Base-by-base conservation (phyloP, 2,797 vertebrate species). In the Chromobotia macracanthus region DNA sequence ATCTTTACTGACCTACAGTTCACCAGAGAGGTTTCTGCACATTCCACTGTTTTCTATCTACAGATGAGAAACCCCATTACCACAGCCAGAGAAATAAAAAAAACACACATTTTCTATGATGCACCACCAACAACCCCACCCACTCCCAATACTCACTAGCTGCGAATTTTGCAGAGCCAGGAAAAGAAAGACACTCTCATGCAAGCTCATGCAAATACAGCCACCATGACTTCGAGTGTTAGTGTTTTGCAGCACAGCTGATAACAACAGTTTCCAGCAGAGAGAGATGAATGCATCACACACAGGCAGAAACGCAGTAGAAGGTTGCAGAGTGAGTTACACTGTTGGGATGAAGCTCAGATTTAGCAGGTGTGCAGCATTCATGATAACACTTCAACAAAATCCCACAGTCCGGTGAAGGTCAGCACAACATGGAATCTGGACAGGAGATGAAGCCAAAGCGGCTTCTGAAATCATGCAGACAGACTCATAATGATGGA, bases 231-330 rank as follows among this genome's bases (percentile, higher is more conserved):
- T 66, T 80, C 69, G 74, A 82, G 74, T 46, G 60, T 48, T 50
- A 23, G 21, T 61, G 65, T 48, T 75, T 67, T 77, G 53, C 58
- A 55, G 51, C 38, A 48, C 13, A 71, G 58, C 68, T 77, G 73
- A 80, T 82, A 82, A 80, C 46, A 61, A 53, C 48, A 60, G 83
- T 66, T 77, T 66, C 72, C 75, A 8, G 16, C 77, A 71, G 58
- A 80, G 31, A 65, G 69, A 82, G 73, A 84, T 84, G 74, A 77
- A 82, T 82, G 70, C 28, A 82, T 82, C 73, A 74, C 56, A 56
- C 53, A n/a, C 35, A 72, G 19, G 35, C 71, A 31, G 23, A 60
- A 60, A 56, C 74, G 79, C 48, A 76, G 46, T 9, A 38, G 46
- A 58, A 67, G 2, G 63, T 58, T 44, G 23, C 51, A 38, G 19